Percentiles rank a stretch among this genome's conserved stretches.
phyloP scores from a whole-genome alignment of 2,797 vertebrate genomes.

The Remorina albescens region DNA sequence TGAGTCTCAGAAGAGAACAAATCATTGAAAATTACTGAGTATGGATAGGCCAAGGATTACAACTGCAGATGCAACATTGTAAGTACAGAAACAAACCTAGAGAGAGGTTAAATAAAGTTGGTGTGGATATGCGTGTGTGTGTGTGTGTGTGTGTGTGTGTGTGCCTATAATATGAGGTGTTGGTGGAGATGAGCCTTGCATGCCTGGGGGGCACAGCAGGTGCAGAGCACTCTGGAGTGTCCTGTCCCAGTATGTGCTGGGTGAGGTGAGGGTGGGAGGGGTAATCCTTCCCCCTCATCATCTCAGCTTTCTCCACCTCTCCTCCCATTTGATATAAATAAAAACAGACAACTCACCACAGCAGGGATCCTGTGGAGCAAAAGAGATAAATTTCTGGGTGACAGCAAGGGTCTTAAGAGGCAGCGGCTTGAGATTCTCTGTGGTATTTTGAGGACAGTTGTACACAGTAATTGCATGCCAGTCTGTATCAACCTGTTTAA shows the following conservation, averaged over 20 bases:
- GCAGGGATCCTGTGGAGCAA: constrained; percentile 45
- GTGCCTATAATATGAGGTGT: constrained; percentile 70
- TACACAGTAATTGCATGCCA: not conserved
- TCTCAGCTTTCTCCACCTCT: constrained; percentile 78
- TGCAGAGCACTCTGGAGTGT: constrained; percentile 74
- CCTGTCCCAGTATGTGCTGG: constrained; percentile 70
- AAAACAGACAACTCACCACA: constrained; percentile 71
- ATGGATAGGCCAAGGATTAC: not conserved
- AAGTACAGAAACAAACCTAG: not conserved
- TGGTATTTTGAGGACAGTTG: constrained; percentile 42
- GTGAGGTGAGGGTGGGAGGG: constrained; percentile 35
- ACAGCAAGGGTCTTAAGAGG: constrained; percentile 7
- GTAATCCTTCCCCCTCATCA: constrained; percentile 64
- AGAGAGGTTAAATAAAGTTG: constrained; percentile 26
- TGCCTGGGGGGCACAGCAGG: constrained; percentile 71
- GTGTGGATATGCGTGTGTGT: no score
- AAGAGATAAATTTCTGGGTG: constrained; percentile 37
- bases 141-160: constrained; percentile 23
- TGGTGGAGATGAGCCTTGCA: constrained; percentile 71
- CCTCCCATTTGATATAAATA: constrained; percentile 80
- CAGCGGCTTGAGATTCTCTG: constrained; percentile 11
- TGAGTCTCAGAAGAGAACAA: not conserved
- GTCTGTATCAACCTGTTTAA: not conserved
- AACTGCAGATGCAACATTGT: not conserved
- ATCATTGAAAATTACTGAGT: not conserved